phyloP scores from a whole-genome alignment of 1,140 invertebrate species.

The Calliphora vicina region DNA sequence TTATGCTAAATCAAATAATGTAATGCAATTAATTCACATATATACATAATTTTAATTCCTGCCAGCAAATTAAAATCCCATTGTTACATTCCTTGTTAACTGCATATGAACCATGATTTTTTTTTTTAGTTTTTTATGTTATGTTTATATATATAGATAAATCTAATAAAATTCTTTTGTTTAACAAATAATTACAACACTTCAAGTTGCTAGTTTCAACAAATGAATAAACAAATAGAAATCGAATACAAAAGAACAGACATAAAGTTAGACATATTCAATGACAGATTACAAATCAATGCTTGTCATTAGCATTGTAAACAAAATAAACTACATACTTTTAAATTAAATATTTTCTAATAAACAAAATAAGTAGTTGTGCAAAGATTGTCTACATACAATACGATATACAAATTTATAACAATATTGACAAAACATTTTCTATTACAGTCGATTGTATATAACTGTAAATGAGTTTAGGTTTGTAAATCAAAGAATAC shows the following conservation, averaged over 20 bases:
- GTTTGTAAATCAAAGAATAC: no score
- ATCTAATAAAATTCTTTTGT: background rate
- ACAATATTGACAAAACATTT: background rate
- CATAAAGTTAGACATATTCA: background rate
- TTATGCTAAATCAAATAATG: no score
- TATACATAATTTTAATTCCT: no score
- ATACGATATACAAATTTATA: background rate
- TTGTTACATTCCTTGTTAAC: no score
- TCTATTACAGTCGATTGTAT: background rate
- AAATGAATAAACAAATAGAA: background rate
- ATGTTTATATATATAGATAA: background rate
- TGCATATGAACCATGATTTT: no score
- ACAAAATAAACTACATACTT: background rate
- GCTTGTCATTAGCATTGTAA: slow-evolving; percentile 18
- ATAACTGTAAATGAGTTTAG: background rate
- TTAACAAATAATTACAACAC: background rate
- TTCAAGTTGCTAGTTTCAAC: background rate
- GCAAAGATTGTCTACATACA: background rate
- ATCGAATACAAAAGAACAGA: background rate
- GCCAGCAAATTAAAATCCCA: no score
- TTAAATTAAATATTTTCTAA: background rate
- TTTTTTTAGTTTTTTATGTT: background rate
- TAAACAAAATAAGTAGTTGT: background rate
- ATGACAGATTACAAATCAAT: slow-evolving; percentile 31
- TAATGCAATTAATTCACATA: no score